Base-by-base conservation (phyloP, 2,888 invertebrate genomes). In the Drosophila atripex region DNA sequence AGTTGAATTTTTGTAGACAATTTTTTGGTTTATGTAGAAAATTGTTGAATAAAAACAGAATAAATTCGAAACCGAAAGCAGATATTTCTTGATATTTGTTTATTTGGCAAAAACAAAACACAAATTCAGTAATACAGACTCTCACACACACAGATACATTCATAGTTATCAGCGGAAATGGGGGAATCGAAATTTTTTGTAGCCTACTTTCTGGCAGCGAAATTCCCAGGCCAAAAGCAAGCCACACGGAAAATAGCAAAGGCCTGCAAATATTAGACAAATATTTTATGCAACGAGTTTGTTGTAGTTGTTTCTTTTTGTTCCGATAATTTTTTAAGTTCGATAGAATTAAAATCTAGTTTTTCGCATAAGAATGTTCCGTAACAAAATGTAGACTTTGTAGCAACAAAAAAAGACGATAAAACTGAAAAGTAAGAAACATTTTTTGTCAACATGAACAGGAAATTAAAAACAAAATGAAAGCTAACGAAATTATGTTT, bases 361-460 rank as follows among this genome's bases (percentile, higher is more conserved):
- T 80, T 77, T 80, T 86, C 78, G 59, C 65, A 82, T 75, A 77
- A 83, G 80, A 78, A 82, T 89, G 85, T 88, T 87, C 88, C 88
- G 77, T 78, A 78, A 86, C 63, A 89, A 80, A 85, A 72, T 68
- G 88, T 88, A 84, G 84, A 84, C 84, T 84, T 82, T 87, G 64
- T 64, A 84, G 84, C 71, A 87, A 87, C 84, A 84, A 82, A 73
- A 79, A 56, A 88, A 88, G 84, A 84, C 84, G 84, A 84, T 84
- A 84, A 84, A 84, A 84, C 88, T 84, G 76, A 82, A 87, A 87
- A 64, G 65, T 64, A 64, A 79, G 88, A 84, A 70, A 73, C 54
- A 63, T 82, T 79, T 79, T 80, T 82, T 69, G 60, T 56, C 60
- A 59, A 71, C 54, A 64, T 65, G 54, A 68, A 23, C 47, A 59